Evolutionary conservation across 2,113 vertebrate genomes (phyloP).

Genomic region (Amazona vittata): DNA sequence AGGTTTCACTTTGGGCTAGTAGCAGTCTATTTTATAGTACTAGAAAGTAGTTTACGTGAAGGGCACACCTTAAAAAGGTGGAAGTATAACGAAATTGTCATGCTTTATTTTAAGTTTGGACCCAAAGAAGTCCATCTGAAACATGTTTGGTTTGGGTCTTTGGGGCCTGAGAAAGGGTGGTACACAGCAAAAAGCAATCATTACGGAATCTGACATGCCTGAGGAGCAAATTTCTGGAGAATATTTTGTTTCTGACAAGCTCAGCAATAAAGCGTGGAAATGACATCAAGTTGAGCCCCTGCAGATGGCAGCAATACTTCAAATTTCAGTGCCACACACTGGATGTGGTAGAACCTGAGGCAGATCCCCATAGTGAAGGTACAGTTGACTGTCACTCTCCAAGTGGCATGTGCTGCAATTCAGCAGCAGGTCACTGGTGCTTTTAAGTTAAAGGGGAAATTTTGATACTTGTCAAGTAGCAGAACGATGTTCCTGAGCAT

Average conservation of each 20-base stretch:
- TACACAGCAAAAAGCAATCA: neutral
- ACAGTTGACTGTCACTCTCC: neutral
- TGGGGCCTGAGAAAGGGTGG: neutral
- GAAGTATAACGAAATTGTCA: neutral
- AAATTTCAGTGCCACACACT: conserved; percentile 59
- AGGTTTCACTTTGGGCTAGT: neutral
- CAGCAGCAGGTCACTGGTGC: neutral
- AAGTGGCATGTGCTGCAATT: neutral
- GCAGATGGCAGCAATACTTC: conserved; percentile 82
- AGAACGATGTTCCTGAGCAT: neutral
- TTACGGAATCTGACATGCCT: neutral
- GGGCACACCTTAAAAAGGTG: neutral
- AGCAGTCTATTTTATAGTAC: neutral
- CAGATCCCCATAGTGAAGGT: neutral
- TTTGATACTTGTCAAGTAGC: neutral
- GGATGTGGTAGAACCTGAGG: neutral
- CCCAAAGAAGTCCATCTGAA: neutral
- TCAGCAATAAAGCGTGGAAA: neutral
- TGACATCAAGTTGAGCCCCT: conserved; percentile 55
- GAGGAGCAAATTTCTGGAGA: neutral
- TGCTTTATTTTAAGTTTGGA: neutral
- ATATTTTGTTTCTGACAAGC: neutral
- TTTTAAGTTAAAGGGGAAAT: neutral
- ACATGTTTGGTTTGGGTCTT: neutral
- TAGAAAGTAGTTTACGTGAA: neutral